These are phyloP conservation scores for Diuraphis noxia DNA, from an alignment of 1,140 invertebrate genomes.

Conservation along the genomic window DNA sequence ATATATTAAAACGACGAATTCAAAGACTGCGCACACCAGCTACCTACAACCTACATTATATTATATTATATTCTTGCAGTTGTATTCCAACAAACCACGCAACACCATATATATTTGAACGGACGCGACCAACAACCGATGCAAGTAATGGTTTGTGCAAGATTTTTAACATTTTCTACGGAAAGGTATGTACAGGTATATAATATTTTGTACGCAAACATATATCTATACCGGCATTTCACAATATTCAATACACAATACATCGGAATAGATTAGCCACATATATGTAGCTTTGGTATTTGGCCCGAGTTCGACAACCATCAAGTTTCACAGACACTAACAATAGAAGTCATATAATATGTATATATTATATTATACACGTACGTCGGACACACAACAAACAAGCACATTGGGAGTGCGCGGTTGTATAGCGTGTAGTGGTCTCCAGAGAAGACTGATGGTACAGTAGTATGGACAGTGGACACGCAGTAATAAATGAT, in stretches of 20 bases:
- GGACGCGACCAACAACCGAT: background rate
- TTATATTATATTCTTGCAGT: background rate
- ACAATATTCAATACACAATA: background rate
- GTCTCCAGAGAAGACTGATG: conserved; percentile 22
- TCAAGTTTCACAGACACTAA: background rate
- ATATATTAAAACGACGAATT: background rate
- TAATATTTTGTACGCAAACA: background rate
- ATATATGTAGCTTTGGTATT: background rate
- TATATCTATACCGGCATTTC: background rate
- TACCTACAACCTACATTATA: background rate
- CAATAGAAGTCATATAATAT: background rate
- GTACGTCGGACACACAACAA: background rate
- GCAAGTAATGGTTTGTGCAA: background rate
- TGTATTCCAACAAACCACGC: background rate
- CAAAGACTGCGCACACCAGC: background rate
- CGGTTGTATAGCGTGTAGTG: background rate
- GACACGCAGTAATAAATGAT: conserved; percentile 14
- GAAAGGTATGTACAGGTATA: background rate
- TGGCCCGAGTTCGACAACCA: conserved; percentile 7
- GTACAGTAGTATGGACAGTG: background rate
- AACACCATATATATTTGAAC: background rate
- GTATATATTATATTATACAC: background rate
- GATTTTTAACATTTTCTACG: background rate
- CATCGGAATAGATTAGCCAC: background rate
- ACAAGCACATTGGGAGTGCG: background rate